phyloP scores from a whole-genome alignment of 37 sponge, comb jelly and placozoan genomes.

The Oopsacas minuta region DNA sequence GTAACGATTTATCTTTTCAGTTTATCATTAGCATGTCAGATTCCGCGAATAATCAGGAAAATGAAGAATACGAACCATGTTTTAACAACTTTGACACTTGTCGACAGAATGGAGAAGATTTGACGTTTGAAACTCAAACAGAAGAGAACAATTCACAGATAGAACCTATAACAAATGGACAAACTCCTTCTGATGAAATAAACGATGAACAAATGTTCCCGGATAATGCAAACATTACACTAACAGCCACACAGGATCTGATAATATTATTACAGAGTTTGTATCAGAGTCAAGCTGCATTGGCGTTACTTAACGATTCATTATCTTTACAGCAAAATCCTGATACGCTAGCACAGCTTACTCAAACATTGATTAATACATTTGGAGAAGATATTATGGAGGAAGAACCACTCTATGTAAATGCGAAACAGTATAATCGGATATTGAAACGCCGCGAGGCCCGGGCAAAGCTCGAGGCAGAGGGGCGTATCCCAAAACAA shows the following conservation, averaged over 20 bases:
- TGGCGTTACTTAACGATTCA: constrained; percentile 3
- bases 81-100: too few relatives aligned
- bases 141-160: too few relatives aligned
- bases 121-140: too few relatives aligned
- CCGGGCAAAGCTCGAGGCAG: constrained; percentile 74
- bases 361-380: background rate
- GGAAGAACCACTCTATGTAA: constrained; percentile 94
- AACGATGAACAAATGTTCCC: background rate
- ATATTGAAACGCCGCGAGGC: constrained; percentile 87
- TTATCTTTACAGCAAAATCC: background rate
- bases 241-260: background rate
- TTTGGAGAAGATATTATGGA: constrained; percentile 26
- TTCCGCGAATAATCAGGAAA: too few relatives aligned
- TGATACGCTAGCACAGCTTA: background rate
- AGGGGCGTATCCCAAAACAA: constrained; percentile 85
- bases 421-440: constrained; percentile 93
- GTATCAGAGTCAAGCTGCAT: background rate
- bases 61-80: too few relatives aligned
- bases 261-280: background rate
- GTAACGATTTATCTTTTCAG: too few relatives aligned
- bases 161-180: too few relatives aligned
- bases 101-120: too few relatives aligned
- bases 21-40: too few relatives aligned
- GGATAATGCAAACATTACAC: background rate
- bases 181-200: background rate